These are phyloP conservation scores for Polydrusus tereticollis DNA, from an alignment of 2,888 invertebrate species.

Conservation along the genomic window DNA sequence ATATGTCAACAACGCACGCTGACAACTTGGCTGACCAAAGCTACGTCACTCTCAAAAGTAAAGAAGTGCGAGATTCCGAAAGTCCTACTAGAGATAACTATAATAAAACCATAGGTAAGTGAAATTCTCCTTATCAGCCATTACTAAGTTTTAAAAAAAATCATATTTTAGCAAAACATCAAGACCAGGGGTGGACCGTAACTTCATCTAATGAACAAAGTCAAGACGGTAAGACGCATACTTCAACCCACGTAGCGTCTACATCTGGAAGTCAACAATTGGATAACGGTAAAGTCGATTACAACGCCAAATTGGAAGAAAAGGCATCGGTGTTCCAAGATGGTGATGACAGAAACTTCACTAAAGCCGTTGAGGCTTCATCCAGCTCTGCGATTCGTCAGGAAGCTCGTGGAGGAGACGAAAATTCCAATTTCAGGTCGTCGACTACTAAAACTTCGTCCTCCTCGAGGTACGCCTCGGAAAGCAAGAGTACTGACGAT, in stretches of 20 bases:
- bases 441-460: slow-evolving; percentile 61
- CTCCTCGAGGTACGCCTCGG: slow-evolving; percentile 61
- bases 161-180: slow-evolving; percentile 60
- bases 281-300: slow-evolving; percentile 75
- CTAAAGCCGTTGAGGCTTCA: slow-evolving; percentile 67
- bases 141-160: too few relatives aligned
- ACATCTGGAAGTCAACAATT: slow-evolving; percentile 74
- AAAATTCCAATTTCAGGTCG: slow-evolving; percentile 65
- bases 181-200: slow-evolving; percentile 75
- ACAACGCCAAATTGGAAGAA: slow-evolving; percentile 75
- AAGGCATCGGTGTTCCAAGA: slow-evolving; percentile 70
- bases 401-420: slow-evolving; percentile 69
- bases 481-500: slow-evolving; percentile 54
- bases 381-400: slow-evolving; percentile 69
- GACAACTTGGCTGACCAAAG: slow-evolving; percentile 82
- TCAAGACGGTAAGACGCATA: slow-evolving; percentile 75
- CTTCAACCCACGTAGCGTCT: slow-evolving; percentile 73
- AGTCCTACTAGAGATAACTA: slow-evolving; percentile 76
- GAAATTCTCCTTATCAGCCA: too few relatives aligned
- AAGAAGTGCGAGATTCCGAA: slow-evolving; percentile 84
- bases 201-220: slow-evolving; percentile 74
- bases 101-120: slow-evolving; percentile 58
- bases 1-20: slow-evolving; percentile 69
- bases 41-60: slow-evolving; percentile 82
- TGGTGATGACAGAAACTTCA: slow-evolving; percentile 71